Evolutionary conservation across 2,888 invertebrate genomes (phyloP), one percentile per base, ranked within the genome.

Genomic region (Blera fallax): DNA sequence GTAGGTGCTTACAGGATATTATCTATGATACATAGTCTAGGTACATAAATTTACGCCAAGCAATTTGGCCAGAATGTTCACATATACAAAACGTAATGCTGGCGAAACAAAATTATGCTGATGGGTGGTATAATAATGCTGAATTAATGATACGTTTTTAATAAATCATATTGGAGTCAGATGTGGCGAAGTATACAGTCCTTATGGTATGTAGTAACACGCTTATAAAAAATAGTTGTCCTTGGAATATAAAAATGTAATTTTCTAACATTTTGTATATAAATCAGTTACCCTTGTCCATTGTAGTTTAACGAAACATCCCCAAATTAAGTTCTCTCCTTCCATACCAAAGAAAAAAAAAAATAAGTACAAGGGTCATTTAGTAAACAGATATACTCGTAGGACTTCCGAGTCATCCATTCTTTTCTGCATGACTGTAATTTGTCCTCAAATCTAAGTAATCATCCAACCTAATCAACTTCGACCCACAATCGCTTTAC

Each of bases 391-490:
- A 34, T 8, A 11, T 3, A n/a, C n/a, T n/a, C n/a, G 6, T n/a
- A 50, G 48, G 52, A 69, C 50, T 40, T 67, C 27, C 65, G 24
- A 16, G 29, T 50, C 72, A 21, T 21, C 40, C 40, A 45, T 45
- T 50, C 48, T 24, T 27, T 10, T 72, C 37, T 48, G 58, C 37
- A 64, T 74, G 48, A 77, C 58, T 69, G 64, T 43, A 43, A 78
- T 62, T 60, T 70, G 56, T 70, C 69, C 45, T n/a, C 21, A 54
- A 74, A 74, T 56, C 43, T 14, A 70, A 45, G 50, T 34, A 70
- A 69, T 78, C 78, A 62, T 70, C 52, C 70, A 43, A 70, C 69
- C 69, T 70, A 78, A 78, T 78, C 69, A 62, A 70, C 78, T 70
- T 43, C 29, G 52, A 78, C 50, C 77, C 67, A 69, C 29, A 73